These are phyloP conservation scores for Cynaeus angustus DNA, from an alignment of 2,888 invertebrate genomes.

Conservation along the genomic window DNA sequence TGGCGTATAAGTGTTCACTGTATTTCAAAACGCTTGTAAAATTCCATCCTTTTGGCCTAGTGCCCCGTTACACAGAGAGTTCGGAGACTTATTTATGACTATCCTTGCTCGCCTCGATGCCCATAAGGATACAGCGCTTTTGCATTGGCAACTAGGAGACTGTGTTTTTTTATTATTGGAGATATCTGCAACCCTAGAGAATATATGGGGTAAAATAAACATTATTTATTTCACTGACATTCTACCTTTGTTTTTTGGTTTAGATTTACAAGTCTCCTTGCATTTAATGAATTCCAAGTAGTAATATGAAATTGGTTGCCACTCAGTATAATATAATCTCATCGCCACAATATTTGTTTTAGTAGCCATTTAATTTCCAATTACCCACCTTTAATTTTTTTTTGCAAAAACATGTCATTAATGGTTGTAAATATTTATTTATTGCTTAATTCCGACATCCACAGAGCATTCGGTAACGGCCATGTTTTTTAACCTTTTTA, in stretches of 20 bases:
- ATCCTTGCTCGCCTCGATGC: slow-evolving; percentile 48
- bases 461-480: too few relatives aligned
- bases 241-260: slow-evolving; percentile 46
- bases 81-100: slow-evolving; percentile 46
- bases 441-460: too few relatives aligned
- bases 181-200: slow-evolving; percentile 49
- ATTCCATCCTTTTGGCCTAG: slow-evolving; percentile 40
- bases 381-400: too few relatives aligned
- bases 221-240: slow-evolving; percentile 46
- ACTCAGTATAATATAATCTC: too few relatives aligned
- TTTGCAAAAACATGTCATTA: too few relatives aligned
- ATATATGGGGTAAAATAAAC: slow-evolving; percentile 50
- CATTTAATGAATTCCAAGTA: slow-evolving; percentile 38
- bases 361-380: too few relatives aligned
- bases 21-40: slow-evolving; percentile 46
- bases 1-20: slow-evolving; percentile 41
- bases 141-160: slow-evolving; percentile 48
- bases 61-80: slow-evolving; percentile 32
- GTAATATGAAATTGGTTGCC: too few relatives aligned
- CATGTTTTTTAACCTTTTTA: too few relatives aligned
- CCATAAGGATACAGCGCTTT: slow-evolving; percentile 52
- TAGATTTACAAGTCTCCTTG: slow-evolving; percentile 38
- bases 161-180: slow-evolving; percentile 50
- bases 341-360: too few relatives aligned
- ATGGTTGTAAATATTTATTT: too few relatives aligned